A percentile compares a stretch with the other conserved stretches of the same genome.
phyloP scores from a whole-genome alignment of 2,797 vertebrate genomes.

The Chelidonichthys spinosus region DNA sequence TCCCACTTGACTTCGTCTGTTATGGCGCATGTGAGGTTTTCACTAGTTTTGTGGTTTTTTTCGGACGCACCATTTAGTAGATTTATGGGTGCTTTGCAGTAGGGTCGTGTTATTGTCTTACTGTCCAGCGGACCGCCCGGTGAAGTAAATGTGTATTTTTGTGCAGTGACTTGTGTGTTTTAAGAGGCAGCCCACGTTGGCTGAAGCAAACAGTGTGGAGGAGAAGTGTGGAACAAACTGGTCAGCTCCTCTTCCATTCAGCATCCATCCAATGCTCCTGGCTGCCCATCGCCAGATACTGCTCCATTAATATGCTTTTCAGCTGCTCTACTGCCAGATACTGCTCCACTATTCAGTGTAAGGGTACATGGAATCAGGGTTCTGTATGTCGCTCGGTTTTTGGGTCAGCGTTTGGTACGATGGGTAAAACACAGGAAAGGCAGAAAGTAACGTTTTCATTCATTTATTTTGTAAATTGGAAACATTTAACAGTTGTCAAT shows the following conservation, averaged over 20 bases:
- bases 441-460: too few species aligned
- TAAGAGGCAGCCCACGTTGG: constrained; percentile 65
- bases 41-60: constrained; percentile 34
- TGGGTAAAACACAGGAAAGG: too few species aligned
- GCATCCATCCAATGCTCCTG: constrained; percentile 25
- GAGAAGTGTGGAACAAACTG: constrained; percentile 75
- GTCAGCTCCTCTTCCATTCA: constrained; percentile 67
- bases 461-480: too few species aligned
- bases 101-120: constrained; percentile 65
- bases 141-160: constrained; percentile 72
- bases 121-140: constrained; percentile 55
- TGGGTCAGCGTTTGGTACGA: too few species aligned
- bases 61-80: constrained; percentile 51
- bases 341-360: constrained; percentile 20
- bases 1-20: constrained; percentile 36
- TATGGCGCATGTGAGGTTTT: constrained; percentile 39
- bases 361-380: too few species aligned
- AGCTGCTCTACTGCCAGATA: constrained; percentile 37
- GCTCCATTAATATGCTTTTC: constrained; percentile 30
- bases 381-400: too few species aligned
- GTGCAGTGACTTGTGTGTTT: constrained; percentile 64
- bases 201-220: constrained; percentile 39
- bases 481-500: too few species aligned
- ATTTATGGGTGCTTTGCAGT: constrained; percentile 62
- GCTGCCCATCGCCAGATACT: constrained; percentile 43